A percentile compares a stretch with the other conserved stretches of the same genome.
Evolutionary conservation across 2,113 vertebrate genomes (phyloP).

Genomic region (Oryzias melastigma): DNA sequence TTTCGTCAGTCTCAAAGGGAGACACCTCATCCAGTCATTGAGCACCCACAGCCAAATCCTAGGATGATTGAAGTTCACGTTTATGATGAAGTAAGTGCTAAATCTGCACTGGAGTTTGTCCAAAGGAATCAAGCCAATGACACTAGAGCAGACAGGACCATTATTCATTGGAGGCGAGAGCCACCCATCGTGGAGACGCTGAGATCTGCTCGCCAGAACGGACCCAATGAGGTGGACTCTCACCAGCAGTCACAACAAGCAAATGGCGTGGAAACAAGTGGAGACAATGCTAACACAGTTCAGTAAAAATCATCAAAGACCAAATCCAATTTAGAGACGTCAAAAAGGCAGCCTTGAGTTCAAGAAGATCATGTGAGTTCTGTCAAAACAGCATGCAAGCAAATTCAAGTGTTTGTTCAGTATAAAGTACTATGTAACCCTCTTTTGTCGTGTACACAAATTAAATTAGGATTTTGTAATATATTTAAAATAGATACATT

Average conservation of each 20-base stretch:
- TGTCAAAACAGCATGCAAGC: not conserved
- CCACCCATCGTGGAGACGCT: conserved; percentile 57
- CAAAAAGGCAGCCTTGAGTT: not conserved
- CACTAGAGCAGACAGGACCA: conserved; percentile 7
- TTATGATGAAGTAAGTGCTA: conserved; percentile 22
- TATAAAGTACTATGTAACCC: too few species aligned
- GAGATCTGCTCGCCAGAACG: conserved; percentile 2
- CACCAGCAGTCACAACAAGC: not conserved
- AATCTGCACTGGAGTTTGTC: not conserved
- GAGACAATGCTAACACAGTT: not conserved
- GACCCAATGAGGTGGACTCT: conserved; percentile 50
- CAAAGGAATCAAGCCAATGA: not conserved
- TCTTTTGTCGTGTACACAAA: not conserved
- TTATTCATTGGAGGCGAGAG: conserved; percentile 28
- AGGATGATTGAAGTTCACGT: not conserved
- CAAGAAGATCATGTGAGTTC: conserved; percentile 30
- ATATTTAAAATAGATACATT: too few species aligned
- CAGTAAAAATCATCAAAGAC: conserved; percentile 10
- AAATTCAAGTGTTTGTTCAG: not conserved
- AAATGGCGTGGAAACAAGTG: too few species aligned
- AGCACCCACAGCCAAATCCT: not conserved
- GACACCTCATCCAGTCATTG: conserved; percentile 35
- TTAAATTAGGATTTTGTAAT: conserved; percentile 20
- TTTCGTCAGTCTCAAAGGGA: conserved; percentile 43
- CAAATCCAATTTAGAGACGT: not conserved